Conservation (phyloP, 2,113 vertebrate species). For the Corvus hawaiiensis region DNA sequence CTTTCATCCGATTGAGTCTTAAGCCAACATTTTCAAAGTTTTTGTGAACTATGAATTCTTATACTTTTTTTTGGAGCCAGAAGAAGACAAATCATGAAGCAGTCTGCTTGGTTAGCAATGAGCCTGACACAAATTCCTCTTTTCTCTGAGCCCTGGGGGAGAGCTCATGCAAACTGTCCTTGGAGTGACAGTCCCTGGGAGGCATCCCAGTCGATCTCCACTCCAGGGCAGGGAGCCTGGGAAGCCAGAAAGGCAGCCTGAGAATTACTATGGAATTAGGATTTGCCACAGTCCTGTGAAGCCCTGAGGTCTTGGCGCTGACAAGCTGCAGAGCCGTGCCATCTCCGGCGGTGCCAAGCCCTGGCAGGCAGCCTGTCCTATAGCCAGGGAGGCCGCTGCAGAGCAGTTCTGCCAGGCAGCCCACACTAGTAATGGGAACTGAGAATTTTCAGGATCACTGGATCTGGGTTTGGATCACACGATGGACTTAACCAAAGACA, state of each 20-base stretch:
- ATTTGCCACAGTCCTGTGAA: background rate
- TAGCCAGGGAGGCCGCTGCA: background rate
- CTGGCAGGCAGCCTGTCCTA: background rate
- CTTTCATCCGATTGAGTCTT: background rate
- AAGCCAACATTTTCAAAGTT: background rate
- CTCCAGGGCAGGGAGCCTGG: constrained; percentile 15
- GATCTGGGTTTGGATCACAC: background rate
- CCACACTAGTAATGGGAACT: background rate
- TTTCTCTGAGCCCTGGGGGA: background rate
- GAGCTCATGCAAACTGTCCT: background rate
- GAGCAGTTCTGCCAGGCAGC: background rate
- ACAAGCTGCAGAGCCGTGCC: background rate
- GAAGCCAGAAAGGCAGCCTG: background rate
- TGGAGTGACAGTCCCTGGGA: background rate
- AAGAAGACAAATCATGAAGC: background rate
- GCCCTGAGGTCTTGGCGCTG: background rate
- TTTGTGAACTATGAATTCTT: background rate
- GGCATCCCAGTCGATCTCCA: background rate
- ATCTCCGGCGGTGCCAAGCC: rapidly evolving
- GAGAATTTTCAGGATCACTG: background rate
- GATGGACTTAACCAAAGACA: background rate
- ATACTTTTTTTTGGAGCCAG: background rate
- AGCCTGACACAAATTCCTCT: background rate
- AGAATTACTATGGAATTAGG: background rate
- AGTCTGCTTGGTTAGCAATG: background rate